Evolutionary conservation across 2,797 vertebrate species (phyloP).

Genomic region (Sebastes vulpes): DNA sequence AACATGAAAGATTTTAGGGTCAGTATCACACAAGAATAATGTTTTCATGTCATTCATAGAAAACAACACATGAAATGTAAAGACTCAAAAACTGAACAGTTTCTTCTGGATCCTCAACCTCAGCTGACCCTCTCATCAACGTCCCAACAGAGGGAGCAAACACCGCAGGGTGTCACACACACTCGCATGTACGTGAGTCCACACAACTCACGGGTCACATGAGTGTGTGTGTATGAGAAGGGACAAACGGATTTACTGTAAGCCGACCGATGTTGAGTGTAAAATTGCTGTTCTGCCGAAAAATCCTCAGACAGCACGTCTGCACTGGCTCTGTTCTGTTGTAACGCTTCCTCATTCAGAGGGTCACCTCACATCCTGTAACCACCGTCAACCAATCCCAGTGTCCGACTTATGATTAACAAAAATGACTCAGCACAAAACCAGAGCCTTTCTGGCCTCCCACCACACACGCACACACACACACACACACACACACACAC

Average conservation of each 20-base stretch:
- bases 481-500: neutral
- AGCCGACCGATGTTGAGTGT: neutral
- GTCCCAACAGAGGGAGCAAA: neutral
- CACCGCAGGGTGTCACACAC: neutral
- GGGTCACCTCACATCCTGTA: conserved; percentile 53
- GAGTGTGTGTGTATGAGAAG: neutral
- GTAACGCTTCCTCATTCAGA: conserved; percentile 59
- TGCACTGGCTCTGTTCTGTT: conserved; percentile 12
- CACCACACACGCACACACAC: neutral
- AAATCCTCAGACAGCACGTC: neutral
- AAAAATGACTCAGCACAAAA: conserved; percentile 76
- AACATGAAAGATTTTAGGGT: neutral
- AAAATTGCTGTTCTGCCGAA: conserved; percentile 3
- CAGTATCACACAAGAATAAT: neutral
- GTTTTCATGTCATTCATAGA: neutral
- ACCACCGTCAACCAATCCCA: conserved; percentile 44
- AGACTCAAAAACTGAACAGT: neutral
- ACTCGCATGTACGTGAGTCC: neutral
- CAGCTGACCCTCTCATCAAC: neutral
- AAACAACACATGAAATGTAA: neutral
- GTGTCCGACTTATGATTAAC: conserved; percentile 53
- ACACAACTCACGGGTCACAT: neutral
- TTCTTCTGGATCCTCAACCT: neutral
- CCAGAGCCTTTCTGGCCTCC: conserved; percentile 22
- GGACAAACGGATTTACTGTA: neutral